phyloP scores from a whole-genome alignment of 2,888 invertebrate genomes.

The Megaustenia siamemsis region DNA sequence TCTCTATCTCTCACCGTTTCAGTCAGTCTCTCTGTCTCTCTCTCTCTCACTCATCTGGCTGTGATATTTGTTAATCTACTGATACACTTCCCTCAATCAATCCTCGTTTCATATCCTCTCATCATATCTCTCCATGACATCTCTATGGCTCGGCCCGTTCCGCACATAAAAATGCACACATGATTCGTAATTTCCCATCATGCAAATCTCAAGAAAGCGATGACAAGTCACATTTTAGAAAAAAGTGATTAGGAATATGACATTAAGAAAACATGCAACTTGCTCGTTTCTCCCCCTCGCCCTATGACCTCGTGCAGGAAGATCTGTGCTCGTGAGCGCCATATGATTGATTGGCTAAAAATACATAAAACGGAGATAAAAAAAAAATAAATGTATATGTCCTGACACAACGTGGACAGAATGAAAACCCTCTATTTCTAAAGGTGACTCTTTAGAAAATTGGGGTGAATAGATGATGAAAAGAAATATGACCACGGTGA shows the following conservation, averaged over 20 bases:
- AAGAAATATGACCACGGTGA: neutral
- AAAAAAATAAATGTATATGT: neutral
- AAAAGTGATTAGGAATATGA: constrained; percentile 9
- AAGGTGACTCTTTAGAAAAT: constrained; percentile 5
- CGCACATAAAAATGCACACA: neutral
- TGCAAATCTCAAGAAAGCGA: constrained; percentile 16
- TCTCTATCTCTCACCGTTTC: neutral
- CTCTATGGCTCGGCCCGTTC: neutral
- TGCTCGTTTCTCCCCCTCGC: neutral
- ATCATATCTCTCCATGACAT: neutral
- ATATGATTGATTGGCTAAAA: neutral
- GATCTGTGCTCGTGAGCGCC: neutral
- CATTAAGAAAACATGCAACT: constrained; percentile 16
- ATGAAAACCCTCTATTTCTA: neutral
- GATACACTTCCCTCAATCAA: neutral
- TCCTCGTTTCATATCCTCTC: neutral
- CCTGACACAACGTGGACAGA: neutral
- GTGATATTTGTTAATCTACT: neutral
- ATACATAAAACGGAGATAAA: neutral
- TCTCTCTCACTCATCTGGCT: no score
- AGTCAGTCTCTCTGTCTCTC: neutral
- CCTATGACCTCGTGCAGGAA: neutral
- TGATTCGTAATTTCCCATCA: constrained; percentile 18
- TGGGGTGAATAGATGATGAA: neutral
- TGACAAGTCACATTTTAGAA: constrained; percentile 8